Conservation (phyloP, 2,797 vertebrate genomes). For the Chanos chanos region DNA sequence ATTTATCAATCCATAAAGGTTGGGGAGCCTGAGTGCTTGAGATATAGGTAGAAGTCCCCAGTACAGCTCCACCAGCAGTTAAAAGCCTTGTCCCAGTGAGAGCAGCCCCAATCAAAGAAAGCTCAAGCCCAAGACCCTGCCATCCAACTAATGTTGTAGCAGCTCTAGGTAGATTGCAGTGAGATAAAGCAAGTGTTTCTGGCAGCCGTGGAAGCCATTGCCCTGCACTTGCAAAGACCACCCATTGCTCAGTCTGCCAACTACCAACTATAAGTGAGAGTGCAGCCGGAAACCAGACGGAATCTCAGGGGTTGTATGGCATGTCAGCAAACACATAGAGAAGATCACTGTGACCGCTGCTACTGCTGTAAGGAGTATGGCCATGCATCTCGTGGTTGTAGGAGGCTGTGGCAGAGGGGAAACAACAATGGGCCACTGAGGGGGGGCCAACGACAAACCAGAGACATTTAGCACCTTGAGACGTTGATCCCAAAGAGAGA, state of each 20-base stretch:
- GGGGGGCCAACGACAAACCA: slow-evolving; percentile 1
- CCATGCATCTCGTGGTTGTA: slow-evolving; percentile 28
- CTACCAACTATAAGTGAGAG: too few species aligned
- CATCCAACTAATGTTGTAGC: not conserved
- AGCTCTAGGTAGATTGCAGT: not conserved
- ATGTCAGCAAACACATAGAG: not conserved
- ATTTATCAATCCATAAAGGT: not conserved
- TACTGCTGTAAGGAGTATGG: slow-evolving; percentile 32
- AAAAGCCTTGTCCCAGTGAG: not conserved
- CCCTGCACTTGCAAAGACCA: too few species aligned
- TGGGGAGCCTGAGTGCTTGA: not conserved
- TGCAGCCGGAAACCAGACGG: not conserved
- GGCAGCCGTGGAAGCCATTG: not conserved
- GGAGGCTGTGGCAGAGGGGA: not conserved
- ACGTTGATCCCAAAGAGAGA: slow-evolving; percentile 4
- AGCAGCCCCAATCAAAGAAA: not conserved
- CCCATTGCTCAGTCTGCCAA: too few species aligned
- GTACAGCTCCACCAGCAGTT: not conserved
- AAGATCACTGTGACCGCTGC: slow-evolving; percentile 24
- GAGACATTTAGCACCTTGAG: too few species aligned
- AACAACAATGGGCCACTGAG: not conserved
- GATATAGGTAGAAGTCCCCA: not conserved
- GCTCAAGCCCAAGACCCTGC: not conserved
- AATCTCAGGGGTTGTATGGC: not conserved
- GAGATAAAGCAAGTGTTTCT: not conserved